phyloP scores from a whole-genome alignment of 2,797 vertebrate species.

The Hafferia zeledoni region DNA sequence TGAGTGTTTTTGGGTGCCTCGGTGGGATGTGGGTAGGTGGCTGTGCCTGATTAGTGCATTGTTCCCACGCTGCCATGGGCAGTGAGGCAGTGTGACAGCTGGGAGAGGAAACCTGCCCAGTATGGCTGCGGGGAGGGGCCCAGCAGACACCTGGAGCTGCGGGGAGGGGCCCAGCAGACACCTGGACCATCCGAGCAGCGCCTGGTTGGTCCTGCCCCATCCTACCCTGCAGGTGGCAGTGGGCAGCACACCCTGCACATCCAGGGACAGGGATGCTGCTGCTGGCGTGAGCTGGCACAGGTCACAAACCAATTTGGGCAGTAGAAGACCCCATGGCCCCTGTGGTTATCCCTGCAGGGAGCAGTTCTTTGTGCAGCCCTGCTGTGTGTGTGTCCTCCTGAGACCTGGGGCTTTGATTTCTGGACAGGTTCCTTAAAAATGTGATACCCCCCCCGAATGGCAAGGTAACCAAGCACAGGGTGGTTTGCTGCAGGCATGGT shows the following conservation, averaged over 20 bases:
- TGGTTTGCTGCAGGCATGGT: not conserved
- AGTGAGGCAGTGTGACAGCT: not conserved
- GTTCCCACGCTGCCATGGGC: accelerated
- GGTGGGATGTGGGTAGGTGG: not conserved
- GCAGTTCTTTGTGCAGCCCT: not conserved
- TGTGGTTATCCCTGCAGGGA: not conserved
- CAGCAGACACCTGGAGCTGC: not conserved
- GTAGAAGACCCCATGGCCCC: not conserved
- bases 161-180: not conserved
- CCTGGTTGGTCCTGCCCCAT: not conserved
- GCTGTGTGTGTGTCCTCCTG: not conserved
- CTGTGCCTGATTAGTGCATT: not conserved
- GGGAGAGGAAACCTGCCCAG: not conserved
- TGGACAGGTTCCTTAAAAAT: not conserved
- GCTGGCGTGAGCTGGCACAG: not conserved
- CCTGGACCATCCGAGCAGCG: not conserved
- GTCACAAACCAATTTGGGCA: not conserved
- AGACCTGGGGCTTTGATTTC: not conserved
- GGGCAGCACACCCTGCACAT: not conserved
- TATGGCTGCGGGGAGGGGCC: accelerated
- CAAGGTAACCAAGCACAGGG: not conserved
- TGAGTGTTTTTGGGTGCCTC: accelerated
- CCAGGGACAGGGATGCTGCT: not conserved
- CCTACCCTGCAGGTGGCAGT: not conserved
- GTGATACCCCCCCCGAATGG: not conserved